phyloP scores from a whole-genome alignment of 1,140 invertebrate species.

The Anthonomus grandis region DNA sequence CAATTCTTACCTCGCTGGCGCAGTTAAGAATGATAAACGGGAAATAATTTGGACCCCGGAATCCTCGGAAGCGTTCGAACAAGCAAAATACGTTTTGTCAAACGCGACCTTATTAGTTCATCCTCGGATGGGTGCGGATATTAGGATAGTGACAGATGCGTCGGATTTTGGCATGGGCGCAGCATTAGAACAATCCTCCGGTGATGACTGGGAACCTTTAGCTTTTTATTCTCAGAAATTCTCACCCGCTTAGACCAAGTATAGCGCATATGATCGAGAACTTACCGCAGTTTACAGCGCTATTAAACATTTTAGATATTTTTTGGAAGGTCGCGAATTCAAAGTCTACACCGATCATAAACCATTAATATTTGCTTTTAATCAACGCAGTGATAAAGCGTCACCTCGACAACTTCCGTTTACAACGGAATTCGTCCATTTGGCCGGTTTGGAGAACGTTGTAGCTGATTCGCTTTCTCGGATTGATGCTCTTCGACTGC shows the following conservation, averaged over 20 bases:
- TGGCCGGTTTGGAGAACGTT: conserved; percentile 35
- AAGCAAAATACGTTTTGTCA: conserved; percentile 45
- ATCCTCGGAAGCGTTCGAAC: conserved; percentile 41
- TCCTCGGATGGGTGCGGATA: not conserved
- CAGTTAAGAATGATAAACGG: conserved; percentile 14
- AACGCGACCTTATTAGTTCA: conserved; percentile 36
- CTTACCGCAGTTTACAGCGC: conserved; percentile 40
- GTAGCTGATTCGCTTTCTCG: not conserved
- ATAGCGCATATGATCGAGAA: conserved; percentile 41
- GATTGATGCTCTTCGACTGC: not conserved
- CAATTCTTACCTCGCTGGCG: conserved; percentile 28
- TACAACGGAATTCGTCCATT: conserved; percentile 43
- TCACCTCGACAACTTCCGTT: conserved; percentile 40
- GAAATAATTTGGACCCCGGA: conserved; percentile 35
- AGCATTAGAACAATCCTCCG: conserved; percentile 41
- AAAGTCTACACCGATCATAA: conserved; percentile 50
- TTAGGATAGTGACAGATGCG: conserved; percentile 39
- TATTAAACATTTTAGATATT: conserved; percentile 44
- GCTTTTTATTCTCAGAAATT: conserved; percentile 38
- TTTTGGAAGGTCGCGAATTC: conserved; percentile 38
- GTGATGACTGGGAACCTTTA: conserved; percentile 26
- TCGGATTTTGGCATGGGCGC: conserved; percentile 45
- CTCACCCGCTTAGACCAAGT: conserved; percentile 25
- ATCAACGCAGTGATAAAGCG: conserved; percentile 37
- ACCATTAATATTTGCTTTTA: conserved; percentile 46